Conservation (phyloP, 1,140 invertebrate species). For the Anastrepha ludens region DNA sequence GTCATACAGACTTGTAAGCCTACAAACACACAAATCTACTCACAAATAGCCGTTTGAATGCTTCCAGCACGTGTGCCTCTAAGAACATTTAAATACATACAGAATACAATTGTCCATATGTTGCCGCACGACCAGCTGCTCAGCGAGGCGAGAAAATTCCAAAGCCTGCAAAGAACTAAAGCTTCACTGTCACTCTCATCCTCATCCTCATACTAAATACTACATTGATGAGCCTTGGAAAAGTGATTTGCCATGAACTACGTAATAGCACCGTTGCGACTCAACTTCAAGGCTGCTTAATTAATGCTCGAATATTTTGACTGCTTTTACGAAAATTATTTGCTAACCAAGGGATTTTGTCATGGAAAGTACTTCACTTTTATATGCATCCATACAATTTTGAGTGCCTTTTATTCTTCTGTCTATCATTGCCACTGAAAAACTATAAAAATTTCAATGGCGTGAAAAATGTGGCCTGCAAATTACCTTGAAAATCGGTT, state of each 20-base stretch:
- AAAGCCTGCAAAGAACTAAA: not conserved
- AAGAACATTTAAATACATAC: not conserved
- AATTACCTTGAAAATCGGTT: constrained; percentile 51
- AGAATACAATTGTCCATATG: not conserved
- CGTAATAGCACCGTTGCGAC: not conserved
- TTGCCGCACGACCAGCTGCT: not conserved
- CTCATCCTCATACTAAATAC: not conserved
- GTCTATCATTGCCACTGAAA: constrained; percentile 22
- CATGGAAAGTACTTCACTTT: too few species aligned
- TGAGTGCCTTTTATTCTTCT: too few species aligned
- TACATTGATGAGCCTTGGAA: not conserved
- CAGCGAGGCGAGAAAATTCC: not conserved
- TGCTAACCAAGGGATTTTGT: too few species aligned
- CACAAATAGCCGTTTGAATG: not conserved
- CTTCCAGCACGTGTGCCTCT: not conserved
- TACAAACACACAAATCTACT: too few species aligned
- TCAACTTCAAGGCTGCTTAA: constrained; percentile 45
- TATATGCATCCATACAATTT: too few species aligned
- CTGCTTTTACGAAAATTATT: not conserved
- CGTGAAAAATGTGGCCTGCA: constrained; percentile 47
- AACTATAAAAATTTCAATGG: constrained; percentile 41
- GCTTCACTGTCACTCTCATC: not conserved
- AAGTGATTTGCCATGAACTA: constrained; percentile 7
- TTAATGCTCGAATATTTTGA: constrained; percentile 14
- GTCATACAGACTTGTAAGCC: too few species aligned